A percentile compares a stretch with the other conserved stretches of the same genome.
phyloP scores from a whole-genome alignment of 1,140 invertebrate genomes.

The Armadillidium nasatum region DNA sequence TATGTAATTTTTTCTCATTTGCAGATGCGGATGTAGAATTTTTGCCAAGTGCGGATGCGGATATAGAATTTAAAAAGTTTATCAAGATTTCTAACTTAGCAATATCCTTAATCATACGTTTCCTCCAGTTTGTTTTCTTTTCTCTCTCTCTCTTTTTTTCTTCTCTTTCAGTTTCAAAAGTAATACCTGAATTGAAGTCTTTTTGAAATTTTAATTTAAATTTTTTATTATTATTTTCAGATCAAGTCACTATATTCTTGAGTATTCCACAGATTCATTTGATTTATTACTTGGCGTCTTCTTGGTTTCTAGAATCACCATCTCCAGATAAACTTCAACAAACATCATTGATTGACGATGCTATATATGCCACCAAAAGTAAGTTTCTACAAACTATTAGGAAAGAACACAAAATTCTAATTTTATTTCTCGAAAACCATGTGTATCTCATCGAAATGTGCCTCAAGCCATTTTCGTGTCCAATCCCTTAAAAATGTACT shows the following conservation, averaged over 20 bases:
- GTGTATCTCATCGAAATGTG: neutral
- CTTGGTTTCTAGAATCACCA: slow-evolving; percentile 50
- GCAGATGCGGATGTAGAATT: no score
- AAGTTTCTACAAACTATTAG: slow-evolving; percentile 24
- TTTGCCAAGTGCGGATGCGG: no score
- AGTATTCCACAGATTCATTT: slow-evolving; percentile 58
- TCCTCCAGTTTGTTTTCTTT: no score
- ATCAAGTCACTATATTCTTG: slow-evolving; percentile 53
- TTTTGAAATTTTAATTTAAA: no score
- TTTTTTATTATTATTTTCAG: no score
- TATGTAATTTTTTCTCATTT: no score
- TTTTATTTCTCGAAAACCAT: neutral
- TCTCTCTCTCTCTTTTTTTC: no score
- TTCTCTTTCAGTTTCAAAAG: no score
- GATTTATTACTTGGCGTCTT: slow-evolving; percentile 52
- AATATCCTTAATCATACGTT: no score
- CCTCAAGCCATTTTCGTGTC: neutral
- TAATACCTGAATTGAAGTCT: no score
- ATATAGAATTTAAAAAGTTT: no score
- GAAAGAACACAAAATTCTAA: neutral
- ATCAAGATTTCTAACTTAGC: no score
- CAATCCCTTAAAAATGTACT: neutral
- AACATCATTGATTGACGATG: slow-evolving; percentile 55
- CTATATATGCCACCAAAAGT: slow-evolving; percentile 53
- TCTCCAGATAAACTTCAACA: slow-evolving; percentile 51